These are phyloP conservation scores for Ametastegia equiseti DNA, from an alignment of 2,888 invertebrate species.

Conservation along the genomic window DNA sequence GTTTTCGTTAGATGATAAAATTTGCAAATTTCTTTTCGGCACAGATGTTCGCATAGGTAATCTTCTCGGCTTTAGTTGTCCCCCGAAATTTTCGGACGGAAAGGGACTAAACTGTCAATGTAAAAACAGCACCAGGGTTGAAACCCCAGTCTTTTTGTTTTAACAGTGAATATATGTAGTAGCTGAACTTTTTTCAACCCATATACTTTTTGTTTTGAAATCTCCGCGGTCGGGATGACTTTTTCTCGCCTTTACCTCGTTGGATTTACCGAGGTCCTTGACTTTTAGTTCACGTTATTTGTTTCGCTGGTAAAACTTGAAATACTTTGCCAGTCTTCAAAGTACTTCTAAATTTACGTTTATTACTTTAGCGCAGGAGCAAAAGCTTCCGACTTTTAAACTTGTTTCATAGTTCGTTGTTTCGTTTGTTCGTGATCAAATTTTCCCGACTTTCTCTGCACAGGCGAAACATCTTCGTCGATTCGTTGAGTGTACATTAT, in stretches of 20 bases:
- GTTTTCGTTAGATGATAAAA: neutral
- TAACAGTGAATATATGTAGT: neutral
- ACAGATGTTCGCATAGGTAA: constrained; percentile 3
- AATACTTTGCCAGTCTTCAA: neutral
- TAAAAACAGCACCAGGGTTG: neutral
- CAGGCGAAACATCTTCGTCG: no score
- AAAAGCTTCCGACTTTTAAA: no score
- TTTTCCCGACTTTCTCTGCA: no score
- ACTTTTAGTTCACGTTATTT: neutral
- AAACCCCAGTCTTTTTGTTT: neutral
- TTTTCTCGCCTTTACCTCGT: neutral
- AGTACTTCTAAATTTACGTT: neutral
- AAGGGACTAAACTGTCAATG: neutral
- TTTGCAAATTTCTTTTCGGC: neutral
- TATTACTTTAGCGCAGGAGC: neutral
- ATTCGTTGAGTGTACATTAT: no score
- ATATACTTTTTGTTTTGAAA: neutral
- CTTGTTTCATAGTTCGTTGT: no score
- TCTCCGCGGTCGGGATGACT: no score
- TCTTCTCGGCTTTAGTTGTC: neutral
- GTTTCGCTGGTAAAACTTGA: neutral
- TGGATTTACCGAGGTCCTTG: neutral
- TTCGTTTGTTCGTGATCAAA: no score
- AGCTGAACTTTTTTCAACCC: neutral
- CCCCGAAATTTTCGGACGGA: neutral